Percentiles rank a stretch among this genome's conserved stretches.
These are phyloP conservation scores for Aurelia aurita complex sp. Pacific DNA, from an alignment of 30 jellyfish, hydroid and myxozoan species.

Conservation along the genomic window DNA sequence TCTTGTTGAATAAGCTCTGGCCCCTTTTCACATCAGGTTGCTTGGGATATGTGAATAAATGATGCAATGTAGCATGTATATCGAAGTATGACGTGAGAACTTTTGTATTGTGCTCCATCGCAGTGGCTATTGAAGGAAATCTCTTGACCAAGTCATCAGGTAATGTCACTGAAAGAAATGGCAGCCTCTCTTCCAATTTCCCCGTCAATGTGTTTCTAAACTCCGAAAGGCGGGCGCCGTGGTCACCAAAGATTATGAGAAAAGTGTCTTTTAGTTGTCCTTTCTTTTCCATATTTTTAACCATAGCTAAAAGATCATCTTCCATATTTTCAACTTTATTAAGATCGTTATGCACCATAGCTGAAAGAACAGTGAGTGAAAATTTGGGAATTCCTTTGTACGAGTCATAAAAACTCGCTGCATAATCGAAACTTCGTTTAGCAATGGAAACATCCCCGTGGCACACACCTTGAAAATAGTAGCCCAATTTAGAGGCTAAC, in stretches of 20 bases:
- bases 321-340: slow-evolving; percentile 35
- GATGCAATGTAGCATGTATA: slow-evolving; percentile 65
- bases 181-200: slow-evolving; percentile 88
- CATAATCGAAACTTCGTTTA: slow-evolving; percentile 48
- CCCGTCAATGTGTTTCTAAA: slow-evolving; percentile 82
- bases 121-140: slow-evolving; percentile 26
- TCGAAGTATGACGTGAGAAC: slow-evolving; percentile 81
- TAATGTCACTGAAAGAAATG: slow-evolving; percentile 65
- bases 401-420: slow-evolving; percentile 17
- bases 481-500: slow-evolving; percentile 38
- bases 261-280: slow-evolving; percentile 50
- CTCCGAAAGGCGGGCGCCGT: slow-evolving; percentile 76
- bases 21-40: slow-evolving; percentile 40
- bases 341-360: slow-evolving; percentile 53
- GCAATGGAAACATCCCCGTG: slow-evolving; percentile 35
- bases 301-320: slow-evolving; percentile 36
- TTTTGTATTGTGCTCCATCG: slow-evolving; percentile 58
- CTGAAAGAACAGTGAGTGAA: slow-evolving; percentile 49
- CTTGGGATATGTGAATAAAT: slow-evolving; percentile 47
- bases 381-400: slow-evolving; percentile 51
- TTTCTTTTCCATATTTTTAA: slow-evolving; percentile 13
- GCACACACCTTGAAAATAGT: slow-evolving; percentile 34
- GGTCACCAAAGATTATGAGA: slow-evolving; percentile 77
- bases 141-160: slow-evolving; percentile 24
- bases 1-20: slow-evolving; percentile 59